Conservation (phyloP, 2,888 invertebrate genomes). For the Drosophila emarginata region DNA sequence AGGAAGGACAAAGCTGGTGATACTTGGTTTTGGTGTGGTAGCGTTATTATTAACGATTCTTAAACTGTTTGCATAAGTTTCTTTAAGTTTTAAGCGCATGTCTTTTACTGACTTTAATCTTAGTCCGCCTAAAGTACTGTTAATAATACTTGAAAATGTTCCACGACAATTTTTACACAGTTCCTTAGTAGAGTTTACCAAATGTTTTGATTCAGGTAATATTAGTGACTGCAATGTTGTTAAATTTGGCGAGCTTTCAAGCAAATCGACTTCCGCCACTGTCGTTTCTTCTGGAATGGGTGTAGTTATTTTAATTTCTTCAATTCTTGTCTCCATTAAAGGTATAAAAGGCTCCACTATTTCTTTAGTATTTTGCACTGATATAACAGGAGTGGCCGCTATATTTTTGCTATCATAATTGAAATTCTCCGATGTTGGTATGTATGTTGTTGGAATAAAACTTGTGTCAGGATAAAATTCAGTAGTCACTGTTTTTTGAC, state of each 20-base stretch:
- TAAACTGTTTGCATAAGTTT: background rate
- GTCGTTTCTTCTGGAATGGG: constrained; percentile 17
- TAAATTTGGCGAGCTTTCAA: constrained; percentile 14
- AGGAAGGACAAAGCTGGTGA: background rate
- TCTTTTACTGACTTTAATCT: background rate
- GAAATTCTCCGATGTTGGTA: background rate
- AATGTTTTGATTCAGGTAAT: background rate
- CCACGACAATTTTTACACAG: background rate
- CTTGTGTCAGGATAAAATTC: constrained; percentile 10
- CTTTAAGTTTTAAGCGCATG: background rate
- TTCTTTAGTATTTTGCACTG: background rate
- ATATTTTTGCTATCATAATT: constrained; percentile 5
- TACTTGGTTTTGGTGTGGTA: background rate
- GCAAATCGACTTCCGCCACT: background rate
- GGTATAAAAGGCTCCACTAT: background rate
- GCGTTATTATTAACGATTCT: background rate
- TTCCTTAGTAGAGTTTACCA: background rate
- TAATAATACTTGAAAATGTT: background rate
- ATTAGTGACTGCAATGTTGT: constrained; percentile 21
- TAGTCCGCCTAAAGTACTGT: background rate
- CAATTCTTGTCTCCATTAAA: constrained; percentile 14
- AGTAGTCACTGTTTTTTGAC: background rate
- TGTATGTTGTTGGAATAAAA: constrained; percentile 20
- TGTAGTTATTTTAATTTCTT: constrained; percentile 12
- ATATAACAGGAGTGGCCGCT: background rate